These are phyloP conservation scores for Mastomys natalensis DNA, from an alignment of 2,113 vertebrate genomes.

Conservation along the genomic window DNA sequence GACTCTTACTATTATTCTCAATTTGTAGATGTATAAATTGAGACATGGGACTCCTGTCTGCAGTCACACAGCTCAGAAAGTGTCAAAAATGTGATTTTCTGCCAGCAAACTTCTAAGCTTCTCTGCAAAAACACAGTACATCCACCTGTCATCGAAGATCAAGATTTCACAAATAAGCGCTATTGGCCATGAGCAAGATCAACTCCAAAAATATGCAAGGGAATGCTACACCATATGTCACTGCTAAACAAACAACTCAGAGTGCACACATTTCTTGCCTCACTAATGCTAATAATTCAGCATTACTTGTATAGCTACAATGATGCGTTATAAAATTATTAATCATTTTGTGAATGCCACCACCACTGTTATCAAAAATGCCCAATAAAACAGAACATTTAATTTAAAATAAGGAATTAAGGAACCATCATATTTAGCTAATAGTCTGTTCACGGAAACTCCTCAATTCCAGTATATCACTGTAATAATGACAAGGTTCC, in stretches of 20 bases:
- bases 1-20: not conserved
- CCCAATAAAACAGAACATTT: not conserved
- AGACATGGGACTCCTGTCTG: not conserved
- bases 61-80: not conserved
- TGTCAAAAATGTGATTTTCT: not conserved
- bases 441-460: not conserved
- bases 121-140: not conserved
- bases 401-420: constrained; percentile 51
- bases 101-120: not conserved
- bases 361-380: not conserved
- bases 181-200: not conserved
- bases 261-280: not conserved
- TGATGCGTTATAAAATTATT: constrained; percentile 5
- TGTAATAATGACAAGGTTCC: not conserved
- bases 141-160: not conserved
- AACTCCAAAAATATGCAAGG: not conserved
- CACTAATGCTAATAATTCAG: not conserved
- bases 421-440: constrained; percentile 33
- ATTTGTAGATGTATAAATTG: not conserved
- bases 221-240: not conserved
- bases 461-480: not conserved
- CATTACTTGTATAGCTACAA: not conserved
- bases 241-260: constrained; percentile 28
- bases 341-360: constrained; percentile 30
- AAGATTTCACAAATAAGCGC: constrained; percentile 26